phyloP scores from a whole-genome alignment of 2,888 invertebrate species.

The Ophion costatus region DNA sequence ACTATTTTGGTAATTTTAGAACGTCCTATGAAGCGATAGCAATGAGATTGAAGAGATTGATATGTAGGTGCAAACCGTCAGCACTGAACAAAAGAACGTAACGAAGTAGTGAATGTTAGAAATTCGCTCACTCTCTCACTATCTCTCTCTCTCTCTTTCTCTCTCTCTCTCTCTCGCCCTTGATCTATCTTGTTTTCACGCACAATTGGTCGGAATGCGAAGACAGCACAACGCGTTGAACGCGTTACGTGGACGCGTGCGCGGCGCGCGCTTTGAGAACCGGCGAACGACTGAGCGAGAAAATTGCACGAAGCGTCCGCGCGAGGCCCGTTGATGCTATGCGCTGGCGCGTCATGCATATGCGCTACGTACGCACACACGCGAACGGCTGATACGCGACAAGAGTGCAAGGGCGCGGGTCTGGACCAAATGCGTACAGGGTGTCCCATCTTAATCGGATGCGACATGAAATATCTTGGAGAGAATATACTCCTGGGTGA shows the following conservation, averaged over 20 bases:
- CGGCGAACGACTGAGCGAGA: conserved; percentile 68
- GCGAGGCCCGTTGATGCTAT: neutral
- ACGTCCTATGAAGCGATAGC: conserved; percentile 4
- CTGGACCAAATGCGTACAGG: conserved; percentile 22
- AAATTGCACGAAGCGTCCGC: conserved; percentile 44
- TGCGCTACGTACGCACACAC: conserved; percentile 2
- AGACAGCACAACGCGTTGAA: conserved; percentile 33
- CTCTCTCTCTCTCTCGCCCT: neutral
- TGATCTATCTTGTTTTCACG: conserved; percentile 16
- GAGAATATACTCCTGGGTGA: no score
- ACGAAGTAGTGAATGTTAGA: neutral
- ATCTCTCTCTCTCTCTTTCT: conserved; percentile 24
- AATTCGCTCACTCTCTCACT: conserved; percentile 21
- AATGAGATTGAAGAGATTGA: neutral
- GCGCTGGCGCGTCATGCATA: conserved; percentile 41
- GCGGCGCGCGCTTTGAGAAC: conserved; percentile 64
- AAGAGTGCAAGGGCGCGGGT: conserved; percentile 60
- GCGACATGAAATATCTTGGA: neutral
- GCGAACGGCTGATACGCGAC: conserved; percentile 22
- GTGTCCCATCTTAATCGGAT: neutral
- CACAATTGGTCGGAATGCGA: conserved; percentile 21
- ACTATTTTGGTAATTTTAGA: conserved; percentile 6
- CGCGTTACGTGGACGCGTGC: conserved; percentile 55
- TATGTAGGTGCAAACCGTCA: neutral
- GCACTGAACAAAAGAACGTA: conserved; percentile 1